Evolutionary conservation across 2,888 invertebrate species (phyloP), one percentile per base, ranked within the genome.

Genomic region (Ormyrus nitidulus): DNA sequence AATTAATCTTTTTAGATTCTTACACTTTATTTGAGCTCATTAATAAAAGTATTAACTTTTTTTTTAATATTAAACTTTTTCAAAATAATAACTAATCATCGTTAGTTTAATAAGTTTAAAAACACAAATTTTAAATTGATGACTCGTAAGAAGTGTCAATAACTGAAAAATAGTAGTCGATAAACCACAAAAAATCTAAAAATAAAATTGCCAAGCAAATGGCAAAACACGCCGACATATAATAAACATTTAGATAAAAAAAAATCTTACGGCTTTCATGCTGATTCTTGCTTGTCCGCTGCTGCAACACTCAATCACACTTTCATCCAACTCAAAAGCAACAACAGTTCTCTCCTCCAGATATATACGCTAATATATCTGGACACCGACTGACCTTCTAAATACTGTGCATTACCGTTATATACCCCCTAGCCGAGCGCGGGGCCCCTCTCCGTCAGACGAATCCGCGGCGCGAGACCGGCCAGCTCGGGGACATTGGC

Each of bases 341-440:
- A 66, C 0, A 66, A 65, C 58, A 51, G 13, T 5, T 59, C 8
- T 34, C 19, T 48, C 19, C 6, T 49, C 54, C 54, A 56, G 61
- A 66, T 70, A 69, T 62, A 65, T 9, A 46, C 9, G 34, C 10
- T 7, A 19, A 68, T 75, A 75, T 76, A 72, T 64, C 75, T 61
- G 75, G 64, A 71, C 74, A 72, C 54, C 64, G 68, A 81, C 75
- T 81, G 81, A 76, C 69, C 81, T 34, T 76, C 68, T 49, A 81
- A 78, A 81, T 77, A 78, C 62, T 13, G 66, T 53, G 81, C 65
- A 81, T 79, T 78, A 81, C 68, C 59, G 62, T 78, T 81, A 72
- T 81, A 81, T 81, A 81, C 75, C 72, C 13, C 81, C 56, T 11
- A 34, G 44, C 48, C 48, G 19, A 65, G 51, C 48, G 56, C 69